Conservation (phyloP, 2,797 vertebrate species). For the Lepus townsendii region DNA sequence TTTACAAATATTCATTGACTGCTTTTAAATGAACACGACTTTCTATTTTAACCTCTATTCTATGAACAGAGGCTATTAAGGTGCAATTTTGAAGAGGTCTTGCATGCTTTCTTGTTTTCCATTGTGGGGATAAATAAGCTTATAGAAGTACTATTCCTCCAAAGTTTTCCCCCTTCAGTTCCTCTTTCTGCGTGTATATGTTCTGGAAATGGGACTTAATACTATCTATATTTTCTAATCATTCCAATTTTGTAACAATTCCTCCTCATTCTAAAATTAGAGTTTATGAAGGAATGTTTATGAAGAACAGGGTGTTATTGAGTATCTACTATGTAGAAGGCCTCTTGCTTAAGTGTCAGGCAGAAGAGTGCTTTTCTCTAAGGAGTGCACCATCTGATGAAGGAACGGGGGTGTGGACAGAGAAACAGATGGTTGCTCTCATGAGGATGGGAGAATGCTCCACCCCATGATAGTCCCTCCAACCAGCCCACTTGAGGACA, state of each 20-base stretch:
- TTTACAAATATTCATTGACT: background rate
- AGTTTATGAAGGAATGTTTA: background rate
- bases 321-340: too few species aligned
- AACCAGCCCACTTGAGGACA: background rate
- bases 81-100: background rate
- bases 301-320: background rate
- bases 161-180: background rate
- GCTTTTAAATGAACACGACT: background rate
- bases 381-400: background rate
- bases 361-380: too few species aligned
- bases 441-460: fast-evolving
- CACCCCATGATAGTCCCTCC: fast-evolving
- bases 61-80: background rate
- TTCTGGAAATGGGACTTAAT: background rate
- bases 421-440: background rate
- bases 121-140: background rate
- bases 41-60: background rate
- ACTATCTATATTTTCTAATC: background rate
- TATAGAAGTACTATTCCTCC: background rate
- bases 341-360: background rate
- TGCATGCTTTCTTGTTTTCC: background rate
- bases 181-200: background rate
- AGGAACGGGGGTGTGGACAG: background rate
- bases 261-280: background rate
- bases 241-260: background rate